A percentile compares a stretch with the other conserved stretches of the same genome.
phyloP scores from a whole-genome alignment of 2,888 invertebrate species.

The Tetrapedia diversipes region DNA sequence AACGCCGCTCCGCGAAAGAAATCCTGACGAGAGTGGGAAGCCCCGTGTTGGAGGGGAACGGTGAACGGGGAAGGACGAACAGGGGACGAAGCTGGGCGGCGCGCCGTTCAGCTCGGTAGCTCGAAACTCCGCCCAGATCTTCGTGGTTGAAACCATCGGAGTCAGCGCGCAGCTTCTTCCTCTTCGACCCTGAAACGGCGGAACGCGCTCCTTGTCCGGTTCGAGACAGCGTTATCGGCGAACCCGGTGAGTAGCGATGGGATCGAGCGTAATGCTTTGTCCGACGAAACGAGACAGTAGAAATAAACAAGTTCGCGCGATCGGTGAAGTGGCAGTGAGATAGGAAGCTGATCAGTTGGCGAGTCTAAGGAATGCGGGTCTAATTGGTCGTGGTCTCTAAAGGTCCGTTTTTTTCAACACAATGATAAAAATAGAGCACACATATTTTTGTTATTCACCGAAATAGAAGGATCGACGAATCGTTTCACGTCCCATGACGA shows the following conservation, averaged over 20 bases:
- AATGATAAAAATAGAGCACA: too few relatives aligned
- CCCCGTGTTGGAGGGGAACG: constrained; percentile 34
- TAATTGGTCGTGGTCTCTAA: too few relatives aligned
- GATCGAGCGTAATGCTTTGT: too few relatives aligned
- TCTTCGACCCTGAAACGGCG: constrained; percentile 26
- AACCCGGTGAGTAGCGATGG: constrained; percentile 13
- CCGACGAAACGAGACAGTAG: too few relatives aligned
- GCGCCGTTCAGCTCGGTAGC: constrained; percentile 56
- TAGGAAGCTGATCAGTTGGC: too few relatives aligned
- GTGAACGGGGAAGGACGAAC: constrained; percentile 55
- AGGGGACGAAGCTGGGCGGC: constrained; percentile 70
- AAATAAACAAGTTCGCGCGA: too few relatives aligned
- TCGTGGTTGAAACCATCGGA: constrained; percentile 52
- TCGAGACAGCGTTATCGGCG: constrained; percentile 25
- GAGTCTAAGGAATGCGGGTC: too few relatives aligned
- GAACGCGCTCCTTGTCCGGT: constrained; percentile 41
- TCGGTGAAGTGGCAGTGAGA: too few relatives aligned
- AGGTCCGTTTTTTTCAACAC: too few relatives aligned
- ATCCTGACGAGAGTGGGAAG: constrained; percentile 33
- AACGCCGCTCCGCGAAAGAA: constrained; percentile 22
- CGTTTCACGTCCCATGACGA: too few relatives aligned
- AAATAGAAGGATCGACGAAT: too few relatives aligned
- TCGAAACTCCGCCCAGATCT: constrained; percentile 70
- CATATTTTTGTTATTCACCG: too few relatives aligned
- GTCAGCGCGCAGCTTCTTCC: constrained; percentile 51